Base-by-base conservation (phyloP, 2,113 vertebrate genomes). In the Rhipidura dahli region DNA sequence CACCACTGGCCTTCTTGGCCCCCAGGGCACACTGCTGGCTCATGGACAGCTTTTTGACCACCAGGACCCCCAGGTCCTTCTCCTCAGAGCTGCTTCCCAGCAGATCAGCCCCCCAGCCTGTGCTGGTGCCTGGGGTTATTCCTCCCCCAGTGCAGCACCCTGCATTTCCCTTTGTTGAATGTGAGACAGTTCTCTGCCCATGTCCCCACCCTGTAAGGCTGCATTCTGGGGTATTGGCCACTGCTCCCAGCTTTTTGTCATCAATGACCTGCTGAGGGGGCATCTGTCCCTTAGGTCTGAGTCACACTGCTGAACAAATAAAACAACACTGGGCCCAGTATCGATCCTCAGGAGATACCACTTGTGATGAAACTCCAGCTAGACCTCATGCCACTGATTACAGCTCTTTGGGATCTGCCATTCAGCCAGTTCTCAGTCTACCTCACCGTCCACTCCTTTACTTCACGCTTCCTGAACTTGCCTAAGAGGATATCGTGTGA, bases 391-490 rank as follows among this genome's bases (percentile, higher is more conserved):
- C 18, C 47, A 31, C 40, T 35, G 70, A 11, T 13, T 47, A 18
- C 31, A 82, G 8, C 14, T 26, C 11, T 76, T 53, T 33, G 15
- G 15, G 15, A 37, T 61, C 47, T 63, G 54, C 54, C 23, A 7
- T 49, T 54, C 31, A 54, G 42, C 21, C 3, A 9, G 12, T 23
- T 49, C 31, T 83, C 21, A 49, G 2, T 49, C 27, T 47, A 31
- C 7, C 9, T 68, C 47, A 22, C 30, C 47, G 7, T 47, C 39
- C 11, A 7, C 47, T 76, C 2, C 1, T 61, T 69, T 23, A 23
- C 15, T 61, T 40, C 1, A 0, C 1, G 1, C 7, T 35, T 76
- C n/a, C 35, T 54, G 15, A 53, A n/a, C n/a, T 16, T 83, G 18
- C 12, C 54, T 83, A 2, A 54, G 30, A 35, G 24, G 28, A 8